phyloP scores from a whole-genome alignment of 2,888 invertebrate genomes.

The Oasisia sp. region DNA sequence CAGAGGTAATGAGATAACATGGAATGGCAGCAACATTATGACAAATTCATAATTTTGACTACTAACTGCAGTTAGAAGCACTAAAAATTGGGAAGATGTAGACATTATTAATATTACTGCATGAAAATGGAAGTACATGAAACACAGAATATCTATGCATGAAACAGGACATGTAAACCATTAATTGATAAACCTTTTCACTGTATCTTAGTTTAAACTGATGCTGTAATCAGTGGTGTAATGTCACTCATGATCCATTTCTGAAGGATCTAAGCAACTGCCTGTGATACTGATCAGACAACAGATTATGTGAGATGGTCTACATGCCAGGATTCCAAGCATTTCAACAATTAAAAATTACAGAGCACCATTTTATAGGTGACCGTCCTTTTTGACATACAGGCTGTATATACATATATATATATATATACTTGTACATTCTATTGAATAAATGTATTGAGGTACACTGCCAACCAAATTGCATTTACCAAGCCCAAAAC shows the following conservation, averaged over 20 bases:
- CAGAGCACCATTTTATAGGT: neutral
- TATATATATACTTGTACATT: too few relatives aligned
- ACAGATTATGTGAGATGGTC: neutral
- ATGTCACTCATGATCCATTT: neutral
- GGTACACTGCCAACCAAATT: too few relatives aligned
- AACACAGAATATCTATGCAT: neutral
- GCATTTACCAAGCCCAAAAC: too few relatives aligned
- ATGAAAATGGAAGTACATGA: neutral
- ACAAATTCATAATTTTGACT: neutral
- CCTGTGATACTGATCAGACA: neutral
- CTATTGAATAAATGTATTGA: too few relatives aligned
- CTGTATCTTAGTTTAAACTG: neutral
- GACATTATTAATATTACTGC: neutral
- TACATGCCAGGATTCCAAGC: neutral
- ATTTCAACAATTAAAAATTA: neutral
- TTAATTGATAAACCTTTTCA: neutral
- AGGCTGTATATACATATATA: too few relatives aligned
- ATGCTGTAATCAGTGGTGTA: neutral
- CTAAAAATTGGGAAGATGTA: neutral
- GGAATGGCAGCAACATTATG: neutral
- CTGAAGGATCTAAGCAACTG: neutral
- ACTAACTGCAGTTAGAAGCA: neutral
- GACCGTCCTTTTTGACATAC: too few relatives aligned
- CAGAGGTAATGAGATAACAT: neutral
- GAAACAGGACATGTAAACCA: neutral